These are phyloP conservation scores for Meloe dianella DNA, from an alignment of 2,888 invertebrate species.

Conservation along the genomic window DNA sequence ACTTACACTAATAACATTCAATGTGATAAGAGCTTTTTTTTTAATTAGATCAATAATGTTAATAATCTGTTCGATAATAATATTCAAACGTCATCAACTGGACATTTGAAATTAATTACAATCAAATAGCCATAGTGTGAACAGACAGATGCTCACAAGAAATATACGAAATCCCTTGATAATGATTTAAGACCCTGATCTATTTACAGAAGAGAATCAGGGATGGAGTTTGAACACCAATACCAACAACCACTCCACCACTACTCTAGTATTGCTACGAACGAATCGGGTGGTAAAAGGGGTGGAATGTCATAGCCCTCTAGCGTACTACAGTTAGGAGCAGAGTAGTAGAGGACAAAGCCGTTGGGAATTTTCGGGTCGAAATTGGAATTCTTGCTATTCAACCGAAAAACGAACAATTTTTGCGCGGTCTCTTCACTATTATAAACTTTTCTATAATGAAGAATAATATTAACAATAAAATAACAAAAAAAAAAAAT, in stretches of 20 bases:
- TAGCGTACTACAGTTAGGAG: constrained; percentile 1
- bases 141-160: constrained; percentile 9
- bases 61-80: not conserved
- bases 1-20: constrained; percentile 38
- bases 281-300: constrained; percentile 7
- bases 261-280: not conserved
- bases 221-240: not conserved
- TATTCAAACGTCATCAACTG: not conserved
- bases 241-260: not conserved
- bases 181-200: constrained; percentile 12
- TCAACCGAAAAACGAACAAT: constrained; percentile 13
- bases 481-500: not conserved
- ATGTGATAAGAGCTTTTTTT: constrained; percentile 30
- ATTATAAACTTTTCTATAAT: not conserved
- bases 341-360: constrained; percentile 8
- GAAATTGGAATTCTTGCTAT: constrained; percentile 13
- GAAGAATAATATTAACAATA: not conserved
- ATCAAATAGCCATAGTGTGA: constrained; percentile 10
- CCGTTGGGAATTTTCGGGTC: constrained; percentile 13
- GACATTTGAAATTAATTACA: constrained; percentile 10
- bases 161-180: constrained; percentile 2
- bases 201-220: constrained; percentile 11
- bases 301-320: constrained; percentile 6
- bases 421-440: not conserved
- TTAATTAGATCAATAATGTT: not conserved